phyloP scores from a whole-genome alignment of 2,888 invertebrate species.

The Andrena bicolor region DNA sequence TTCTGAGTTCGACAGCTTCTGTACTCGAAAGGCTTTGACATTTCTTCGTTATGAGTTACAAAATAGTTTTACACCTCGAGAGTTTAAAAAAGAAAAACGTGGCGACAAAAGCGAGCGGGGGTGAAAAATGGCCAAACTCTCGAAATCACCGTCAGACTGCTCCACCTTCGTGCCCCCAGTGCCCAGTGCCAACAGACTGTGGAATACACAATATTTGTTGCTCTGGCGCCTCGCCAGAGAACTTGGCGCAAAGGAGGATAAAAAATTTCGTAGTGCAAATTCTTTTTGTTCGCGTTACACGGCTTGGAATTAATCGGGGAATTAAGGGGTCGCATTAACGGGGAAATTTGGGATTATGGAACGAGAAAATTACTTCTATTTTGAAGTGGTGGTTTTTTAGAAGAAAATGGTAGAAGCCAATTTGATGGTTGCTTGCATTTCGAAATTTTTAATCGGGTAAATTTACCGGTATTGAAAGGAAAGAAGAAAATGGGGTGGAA shows the following conservation, averaged over 20 bases:
- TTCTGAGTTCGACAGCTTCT: too few species aligned
- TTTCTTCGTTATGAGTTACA: not conserved
- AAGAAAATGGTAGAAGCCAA: not conserved
- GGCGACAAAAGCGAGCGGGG: not conserved
- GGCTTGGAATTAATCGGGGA: constrained; percentile 15
- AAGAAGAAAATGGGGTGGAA: not conserved
- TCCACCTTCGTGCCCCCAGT: constrained; percentile 6
- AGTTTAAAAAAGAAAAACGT: not conserved
- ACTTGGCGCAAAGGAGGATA: not conserved
- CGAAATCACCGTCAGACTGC: not conserved
- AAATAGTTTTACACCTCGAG: not conserved
- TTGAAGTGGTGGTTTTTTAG: not conserved
- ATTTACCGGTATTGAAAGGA: not conserved
- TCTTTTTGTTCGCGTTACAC: not conserved
- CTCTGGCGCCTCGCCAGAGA: constrained; percentile 41
- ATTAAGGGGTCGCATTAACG: not conserved
- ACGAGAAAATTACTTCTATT: not conserved
- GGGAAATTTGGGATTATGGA: not conserved
- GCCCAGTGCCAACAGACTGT: constrained; percentile 19
- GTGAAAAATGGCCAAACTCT: constrained; percentile 11
- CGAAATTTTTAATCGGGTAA: not conserved
- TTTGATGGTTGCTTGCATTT: not conserved
- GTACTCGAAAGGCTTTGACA: not conserved
- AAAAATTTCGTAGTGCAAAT: not conserved
- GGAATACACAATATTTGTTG: constrained; percentile 26